A percentile compares a stretch with the other conserved stretches of the same genome.
These are phyloP conservation scores for Hephaestus fuliginosus DNA, from an alignment of 2,797 vertebrate species.

Conservation along the genomic window DNA sequence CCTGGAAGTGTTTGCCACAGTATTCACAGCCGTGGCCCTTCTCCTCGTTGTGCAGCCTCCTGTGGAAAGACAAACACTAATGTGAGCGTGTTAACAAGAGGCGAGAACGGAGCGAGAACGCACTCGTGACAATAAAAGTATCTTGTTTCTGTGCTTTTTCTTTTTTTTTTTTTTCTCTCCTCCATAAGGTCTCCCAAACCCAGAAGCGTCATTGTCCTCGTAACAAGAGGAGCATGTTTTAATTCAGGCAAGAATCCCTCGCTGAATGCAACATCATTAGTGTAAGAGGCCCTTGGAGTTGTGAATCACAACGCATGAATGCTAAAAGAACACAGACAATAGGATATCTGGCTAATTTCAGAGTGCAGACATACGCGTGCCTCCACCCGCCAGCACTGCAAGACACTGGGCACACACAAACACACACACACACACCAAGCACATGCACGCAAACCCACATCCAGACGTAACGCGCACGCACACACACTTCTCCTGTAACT, in stretches of 20 bases:
- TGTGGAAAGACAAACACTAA: constrained; percentile 80
- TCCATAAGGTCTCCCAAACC: constrained; percentile 67
- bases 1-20: constrained; percentile 96
- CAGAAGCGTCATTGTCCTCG: constrained; percentile 73
- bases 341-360: constrained; percentile 85
- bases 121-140: constrained; percentile 57
- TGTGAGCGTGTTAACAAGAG: constrained; percentile 46
- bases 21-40: constrained; percentile 97
- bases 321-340: constrained; percentile 84
- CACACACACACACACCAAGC: constrained; percentile 20
- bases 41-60: constrained; percentile 96
- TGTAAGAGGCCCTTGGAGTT: constrained; percentile 78
- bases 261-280: constrained; percentile 81
- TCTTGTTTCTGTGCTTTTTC: constrained; percentile 42
- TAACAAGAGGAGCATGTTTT: constrained; percentile 76
- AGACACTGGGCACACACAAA: constrained; percentile 64
- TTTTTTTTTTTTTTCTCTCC: constrained; percentile 3
- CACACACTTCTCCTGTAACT: constrained; percentile 62
- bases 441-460: constrained; percentile 48
- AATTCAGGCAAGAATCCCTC: constrained; percentile 76
- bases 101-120: constrained; percentile 30
- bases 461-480: constrained; percentile 31
- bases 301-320: constrained; percentile 83
- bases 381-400: constrained; percentile 76
- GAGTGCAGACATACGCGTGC: constrained; percentile 80